Percentiles rank a stretch among this genome's conserved stretches.
Conservation (phyloP, 1,140 invertebrate species). For the Brachionus plicatilis region DNA sequence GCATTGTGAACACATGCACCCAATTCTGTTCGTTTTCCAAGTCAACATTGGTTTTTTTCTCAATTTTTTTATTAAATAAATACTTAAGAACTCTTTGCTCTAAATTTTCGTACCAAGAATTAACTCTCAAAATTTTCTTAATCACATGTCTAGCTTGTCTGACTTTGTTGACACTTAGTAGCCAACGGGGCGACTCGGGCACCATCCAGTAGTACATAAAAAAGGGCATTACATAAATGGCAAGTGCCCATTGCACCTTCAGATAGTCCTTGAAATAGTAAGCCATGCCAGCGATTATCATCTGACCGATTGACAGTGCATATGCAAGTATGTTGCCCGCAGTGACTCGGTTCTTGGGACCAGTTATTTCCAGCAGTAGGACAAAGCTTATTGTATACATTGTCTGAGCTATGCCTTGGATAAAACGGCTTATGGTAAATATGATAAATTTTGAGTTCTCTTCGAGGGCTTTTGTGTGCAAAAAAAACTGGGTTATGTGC, state of each 20-base stretch:
- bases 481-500: slow-evolving; percentile 19
- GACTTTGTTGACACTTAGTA: background rate
- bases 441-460: slow-evolving; percentile 9
- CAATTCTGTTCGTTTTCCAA: background rate
- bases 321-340: slow-evolving; percentile 25
- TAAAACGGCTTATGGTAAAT: slow-evolving; percentile 25
- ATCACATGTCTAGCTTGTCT: background rate
- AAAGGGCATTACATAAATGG: slow-evolving; percentile 30
- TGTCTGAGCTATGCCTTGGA: slow-evolving; percentile 26
- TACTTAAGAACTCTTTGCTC: background rate
- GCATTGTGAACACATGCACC: background rate
- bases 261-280: slow-evolving; percentile 17
- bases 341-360: slow-evolving; percentile 3
- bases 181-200: slow-evolving; percentile 26
- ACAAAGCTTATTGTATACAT: slow-evolving; percentile 22
- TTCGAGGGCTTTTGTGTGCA: slow-evolving; percentile 11
- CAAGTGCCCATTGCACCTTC: background rate
- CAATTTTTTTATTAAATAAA: slow-evolving; percentile 21
- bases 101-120: background rate
- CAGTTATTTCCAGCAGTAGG: slow-evolving; percentile 19
- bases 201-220: slow-evolving; percentile 14
- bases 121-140: background rate
- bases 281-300: background rate
- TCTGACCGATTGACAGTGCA: slow-evolving; percentile 23
- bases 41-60: background rate